phyloP scores from a whole-genome alignment of 1,140 invertebrate species.

The Bradynema listronoti region DNA sequence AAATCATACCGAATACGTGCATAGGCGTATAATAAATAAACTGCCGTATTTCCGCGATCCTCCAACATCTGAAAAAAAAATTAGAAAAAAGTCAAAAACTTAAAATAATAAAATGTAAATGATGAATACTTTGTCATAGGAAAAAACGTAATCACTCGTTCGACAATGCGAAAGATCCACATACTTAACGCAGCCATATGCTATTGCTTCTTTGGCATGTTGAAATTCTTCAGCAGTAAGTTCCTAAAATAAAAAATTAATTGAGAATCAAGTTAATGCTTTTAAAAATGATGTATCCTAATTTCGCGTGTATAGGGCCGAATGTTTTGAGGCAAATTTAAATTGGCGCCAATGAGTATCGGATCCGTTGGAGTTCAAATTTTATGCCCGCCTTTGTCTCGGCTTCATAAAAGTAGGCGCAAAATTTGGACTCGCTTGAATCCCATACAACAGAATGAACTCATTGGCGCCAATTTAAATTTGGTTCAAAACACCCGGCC shows the following conservation, averaged over 20 bases:
- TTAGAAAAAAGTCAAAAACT: conserved; percentile 7
- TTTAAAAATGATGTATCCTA: not conserved
- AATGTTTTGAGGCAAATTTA: too few relatives aligned
- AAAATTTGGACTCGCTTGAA: too few relatives aligned
- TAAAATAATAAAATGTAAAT: conserved; percentile 9
- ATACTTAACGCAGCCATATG: conserved; percentile 98
- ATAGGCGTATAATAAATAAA: conserved; percentile 89
- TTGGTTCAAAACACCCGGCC: too few relatives aligned
- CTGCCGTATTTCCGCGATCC: conserved; percentile 95
- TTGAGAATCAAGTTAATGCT: not conserved
- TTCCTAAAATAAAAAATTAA: conserved; percentile 63
- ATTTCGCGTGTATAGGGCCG: too few relatives aligned
- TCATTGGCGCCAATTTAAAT: too few relatives aligned
- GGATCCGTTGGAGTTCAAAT: too few relatives aligned
- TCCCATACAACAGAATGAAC: too few relatives aligned
- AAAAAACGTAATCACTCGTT: conserved; percentile 91
- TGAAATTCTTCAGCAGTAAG: conserved; percentile 76
- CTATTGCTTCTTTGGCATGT: conserved; percentile 77
- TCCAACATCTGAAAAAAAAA: conserved; percentile 76
- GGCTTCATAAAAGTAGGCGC: too few relatives aligned
- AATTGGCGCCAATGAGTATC: too few relatives aligned
- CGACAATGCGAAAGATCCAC: conserved; percentile 89
- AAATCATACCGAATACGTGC: conserved; percentile 75
- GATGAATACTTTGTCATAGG: conserved; percentile 85
- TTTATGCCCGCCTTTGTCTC: too few relatives aligned